These are phyloP conservation scores for Nephrotoma guestfalica DNA, from an alignment of 2,888 invertebrate species.

Conservation along the genomic window DNA sequence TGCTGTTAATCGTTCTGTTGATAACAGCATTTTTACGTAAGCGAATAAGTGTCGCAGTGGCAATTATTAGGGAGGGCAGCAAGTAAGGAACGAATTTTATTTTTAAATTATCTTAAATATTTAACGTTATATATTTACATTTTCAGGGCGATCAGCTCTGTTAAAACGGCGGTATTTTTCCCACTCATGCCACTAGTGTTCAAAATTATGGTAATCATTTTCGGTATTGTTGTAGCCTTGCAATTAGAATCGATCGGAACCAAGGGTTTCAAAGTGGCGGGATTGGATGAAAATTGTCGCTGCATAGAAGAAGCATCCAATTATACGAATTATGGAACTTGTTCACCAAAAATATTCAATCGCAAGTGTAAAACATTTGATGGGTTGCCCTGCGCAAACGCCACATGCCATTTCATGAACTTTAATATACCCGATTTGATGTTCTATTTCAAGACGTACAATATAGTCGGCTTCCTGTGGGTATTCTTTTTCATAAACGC, in stretches of 20 bases:
- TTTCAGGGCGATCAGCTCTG: slow-evolving; percentile 71
- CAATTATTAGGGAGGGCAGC: slow-evolving; percentile 83
- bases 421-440: slow-evolving; percentile 38
- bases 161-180: slow-evolving; percentile 74
- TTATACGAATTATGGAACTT: slow-evolving; percentile 34
- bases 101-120: not conserved
- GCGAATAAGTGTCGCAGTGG: slow-evolving; percentile 76
- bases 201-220: slow-evolving; percentile 56
- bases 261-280: slow-evolving; percentile 43
- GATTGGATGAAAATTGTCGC: slow-evolving; percentile 34
- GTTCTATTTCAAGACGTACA: slow-evolving; percentile 37
- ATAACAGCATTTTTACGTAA: slow-evolving; percentile 69
- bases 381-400: slow-evolving; percentile 26
- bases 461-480: slow-evolving; percentile 81
- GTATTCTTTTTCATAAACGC: slow-evolving; percentile 78
- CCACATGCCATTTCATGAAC: slow-evolving; percentile 47
- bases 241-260: slow-evolving; percentile 55
- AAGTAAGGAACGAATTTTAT: slow-evolving; percentile 37
- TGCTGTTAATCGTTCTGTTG: slow-evolving; percentile 51
- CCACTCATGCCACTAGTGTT: slow-evolving; percentile 82
- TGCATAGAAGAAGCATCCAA: slow-evolving; percentile 29
- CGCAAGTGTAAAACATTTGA: slow-evolving; percentile 28
- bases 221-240: slow-evolving; percentile 54
- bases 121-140: slow-evolving; percentile 1
- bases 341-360: slow-evolving; percentile 40